Conservation (phyloP, 1,140 invertebrate genomes). For the Papilio polytes region DNA sequence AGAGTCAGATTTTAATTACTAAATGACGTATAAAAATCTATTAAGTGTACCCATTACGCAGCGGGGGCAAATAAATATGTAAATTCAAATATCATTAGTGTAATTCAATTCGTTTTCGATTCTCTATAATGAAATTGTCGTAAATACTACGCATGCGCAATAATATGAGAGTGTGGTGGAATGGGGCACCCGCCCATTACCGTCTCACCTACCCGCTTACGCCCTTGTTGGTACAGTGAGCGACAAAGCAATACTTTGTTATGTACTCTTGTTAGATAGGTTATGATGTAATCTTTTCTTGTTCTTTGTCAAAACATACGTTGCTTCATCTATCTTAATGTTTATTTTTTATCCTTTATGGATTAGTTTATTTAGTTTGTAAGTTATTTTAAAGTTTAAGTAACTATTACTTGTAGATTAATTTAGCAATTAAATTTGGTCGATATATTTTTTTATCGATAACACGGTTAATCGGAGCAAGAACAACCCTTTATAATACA, state of each 20-base stretch:
- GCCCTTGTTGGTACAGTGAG: neutral
- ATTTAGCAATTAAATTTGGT: neutral
- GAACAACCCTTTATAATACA: slow-evolving; percentile 62
- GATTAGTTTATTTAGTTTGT: too few relatives aligned
- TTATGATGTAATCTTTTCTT: neutral
- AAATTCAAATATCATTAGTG: slow-evolving; percentile 16
- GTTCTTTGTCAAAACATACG: neutral
- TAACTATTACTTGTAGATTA: too few relatives aligned
- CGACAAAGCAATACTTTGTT: neutral
- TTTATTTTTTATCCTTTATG: too few relatives aligned
- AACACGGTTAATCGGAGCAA: slow-evolving; percentile 14
- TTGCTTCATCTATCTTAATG: too few relatives aligned
- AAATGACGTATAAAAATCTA: neutral
- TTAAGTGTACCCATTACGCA: slow-evolving; percentile 5
- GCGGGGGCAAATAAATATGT: slow-evolving; percentile 9
- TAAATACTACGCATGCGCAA: slow-evolving; percentile 17
- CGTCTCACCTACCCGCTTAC: slow-evolving; percentile 1
- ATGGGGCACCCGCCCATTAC: slow-evolving; percentile 1
- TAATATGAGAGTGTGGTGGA: neutral
- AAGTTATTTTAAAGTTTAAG: neutral
- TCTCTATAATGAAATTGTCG: neutral
- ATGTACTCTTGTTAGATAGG: neutral
- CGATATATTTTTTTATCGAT: slow-evolving; percentile 6
- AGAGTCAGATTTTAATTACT: neutral
- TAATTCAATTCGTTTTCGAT: slow-evolving; percentile 20